Conservation (phyloP, 2,113 vertebrate genomes). For the Monarcha castaneiventris region DNA sequence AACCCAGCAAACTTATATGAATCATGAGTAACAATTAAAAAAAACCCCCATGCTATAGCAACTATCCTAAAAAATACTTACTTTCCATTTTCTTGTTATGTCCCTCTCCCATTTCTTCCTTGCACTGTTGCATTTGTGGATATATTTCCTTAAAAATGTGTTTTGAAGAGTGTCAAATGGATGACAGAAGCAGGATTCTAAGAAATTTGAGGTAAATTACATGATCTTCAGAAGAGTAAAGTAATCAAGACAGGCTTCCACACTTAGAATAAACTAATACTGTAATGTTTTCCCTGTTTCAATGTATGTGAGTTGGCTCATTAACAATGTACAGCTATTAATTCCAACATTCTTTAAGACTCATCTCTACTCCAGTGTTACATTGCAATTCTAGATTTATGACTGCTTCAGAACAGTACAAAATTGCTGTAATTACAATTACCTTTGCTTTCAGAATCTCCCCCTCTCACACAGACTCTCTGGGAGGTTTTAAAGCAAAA, state of each 20-base stretch:
- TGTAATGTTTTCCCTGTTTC: background rate
- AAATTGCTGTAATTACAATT: slow-evolving; percentile 68
- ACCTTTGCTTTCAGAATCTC: slow-evolving; percentile 53
- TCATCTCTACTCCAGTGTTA: slow-evolving; percentile 24
- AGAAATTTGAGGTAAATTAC: background rate
- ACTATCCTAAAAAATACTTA: background rate
- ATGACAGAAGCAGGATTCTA: background rate
- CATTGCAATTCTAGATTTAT: slow-evolving; percentile 59
- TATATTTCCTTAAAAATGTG: background rate
- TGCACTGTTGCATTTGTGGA: background rate
- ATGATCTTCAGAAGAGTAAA: background rate
- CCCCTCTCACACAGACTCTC: slow-evolving; percentile 13
- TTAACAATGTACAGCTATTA: slow-evolving; percentile 40
- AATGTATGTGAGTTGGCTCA: background rate
- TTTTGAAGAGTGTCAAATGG: background rate
- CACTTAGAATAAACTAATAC: background rate
- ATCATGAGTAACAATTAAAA: slow-evolving; percentile 55
- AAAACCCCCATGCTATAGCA: background rate
- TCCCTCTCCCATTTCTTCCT: accelerated
- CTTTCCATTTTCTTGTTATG: background rate
- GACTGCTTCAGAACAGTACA: slow-evolving; percentile 39
- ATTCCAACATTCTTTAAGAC: slow-evolving; percentile 41
- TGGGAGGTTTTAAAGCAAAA: slow-evolving; percentile 62
- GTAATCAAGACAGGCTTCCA: background rate
- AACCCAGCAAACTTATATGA: slow-evolving; percentile 47